Percentiles rank a stretch among this genome's conserved stretches.
These are phyloP conservation scores for Neopipo cinnamomea DNA, from an alignment of 2,113 vertebrate species.

Conservation along the genomic window DNA sequence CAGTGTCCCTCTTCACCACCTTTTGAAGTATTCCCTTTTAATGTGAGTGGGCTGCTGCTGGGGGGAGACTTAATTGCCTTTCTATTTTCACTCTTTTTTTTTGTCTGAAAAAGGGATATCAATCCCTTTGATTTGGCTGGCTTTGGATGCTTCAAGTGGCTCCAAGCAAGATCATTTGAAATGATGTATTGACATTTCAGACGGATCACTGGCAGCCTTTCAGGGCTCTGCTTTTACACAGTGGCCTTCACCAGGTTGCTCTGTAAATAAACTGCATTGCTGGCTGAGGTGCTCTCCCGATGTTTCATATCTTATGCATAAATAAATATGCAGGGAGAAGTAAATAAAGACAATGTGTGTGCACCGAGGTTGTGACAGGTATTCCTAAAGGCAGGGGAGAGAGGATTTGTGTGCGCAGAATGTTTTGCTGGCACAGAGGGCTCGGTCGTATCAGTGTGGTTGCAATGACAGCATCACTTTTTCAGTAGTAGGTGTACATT, in stretches of 20 bases:
- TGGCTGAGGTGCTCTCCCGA: neutral
- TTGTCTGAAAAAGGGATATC: neutral
- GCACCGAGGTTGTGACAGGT: neutral
- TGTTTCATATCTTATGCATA: neutral
- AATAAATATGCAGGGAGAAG: neutral
- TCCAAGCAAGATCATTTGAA: neutral
- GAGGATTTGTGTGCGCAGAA: no score
- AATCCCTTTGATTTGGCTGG: conserved; percentile 22
- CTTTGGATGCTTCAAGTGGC: neutral
- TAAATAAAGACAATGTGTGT: neutral
- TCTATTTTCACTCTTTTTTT: neutral
- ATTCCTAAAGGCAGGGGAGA: neutral
- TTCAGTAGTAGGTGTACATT: neutral
- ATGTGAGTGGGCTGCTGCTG: neutral
- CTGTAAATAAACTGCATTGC: neutral
- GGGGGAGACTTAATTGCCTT: neutral
- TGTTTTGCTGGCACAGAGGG: no score
- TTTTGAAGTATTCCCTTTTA: conserved; percentile 7
- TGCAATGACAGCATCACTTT: neutral
- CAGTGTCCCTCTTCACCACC: neutral
- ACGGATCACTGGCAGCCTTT: neutral
- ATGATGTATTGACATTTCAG: neutral
- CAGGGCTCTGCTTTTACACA: neutral
- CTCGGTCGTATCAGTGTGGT: neutral
- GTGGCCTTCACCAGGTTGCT: neutral